phyloP scores from a whole-genome alignment of 2,113 vertebrate species.

The Dendropsophus ebraccatus region DNA sequence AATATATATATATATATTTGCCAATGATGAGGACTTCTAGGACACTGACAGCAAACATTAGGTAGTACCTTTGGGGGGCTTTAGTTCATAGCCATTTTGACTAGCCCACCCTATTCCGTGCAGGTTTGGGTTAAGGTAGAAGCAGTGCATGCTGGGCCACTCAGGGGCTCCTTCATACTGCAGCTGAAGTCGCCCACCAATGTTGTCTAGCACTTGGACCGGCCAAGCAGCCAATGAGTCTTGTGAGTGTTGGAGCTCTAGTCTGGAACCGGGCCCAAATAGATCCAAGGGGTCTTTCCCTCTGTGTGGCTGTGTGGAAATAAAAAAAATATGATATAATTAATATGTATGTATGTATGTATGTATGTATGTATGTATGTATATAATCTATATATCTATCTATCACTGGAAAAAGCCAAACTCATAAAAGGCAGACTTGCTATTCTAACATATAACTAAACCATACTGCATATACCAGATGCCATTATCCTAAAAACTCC shows the following conservation, averaged over 20 bases:
- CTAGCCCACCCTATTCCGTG: slow-evolving; percentile 93
- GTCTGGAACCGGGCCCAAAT: slow-evolving; percentile 83
- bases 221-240: slow-evolving; percentile 84
- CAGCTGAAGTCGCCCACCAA: slow-evolving; percentile 88
- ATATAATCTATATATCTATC: no score
- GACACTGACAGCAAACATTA: not conserved
- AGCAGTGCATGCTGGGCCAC: slow-evolving; percentile 83
- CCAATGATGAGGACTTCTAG: no score
- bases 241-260: slow-evolving; percentile 84
- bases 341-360: no score
- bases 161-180: slow-evolving; percentile 82
- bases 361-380: no score
- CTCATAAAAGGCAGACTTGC: not conserved
- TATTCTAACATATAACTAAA: not conserved
- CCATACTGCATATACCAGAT: no score
- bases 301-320: slow-evolving; percentile 80
- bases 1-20: no score
- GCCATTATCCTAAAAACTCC: no score
- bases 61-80: slow-evolving; percentile 89
- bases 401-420: not conserved
- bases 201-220: slow-evolving; percentile 87
- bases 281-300: slow-evolving; percentile 92
- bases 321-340: not conserved
- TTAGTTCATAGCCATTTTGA: slow-evolving; percentile 81
- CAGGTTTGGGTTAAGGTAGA: slow-evolving; percentile 91